Conservation (phyloP, 2,797 vertebrate species). For the Scyliorhinus canicula region DNA sequence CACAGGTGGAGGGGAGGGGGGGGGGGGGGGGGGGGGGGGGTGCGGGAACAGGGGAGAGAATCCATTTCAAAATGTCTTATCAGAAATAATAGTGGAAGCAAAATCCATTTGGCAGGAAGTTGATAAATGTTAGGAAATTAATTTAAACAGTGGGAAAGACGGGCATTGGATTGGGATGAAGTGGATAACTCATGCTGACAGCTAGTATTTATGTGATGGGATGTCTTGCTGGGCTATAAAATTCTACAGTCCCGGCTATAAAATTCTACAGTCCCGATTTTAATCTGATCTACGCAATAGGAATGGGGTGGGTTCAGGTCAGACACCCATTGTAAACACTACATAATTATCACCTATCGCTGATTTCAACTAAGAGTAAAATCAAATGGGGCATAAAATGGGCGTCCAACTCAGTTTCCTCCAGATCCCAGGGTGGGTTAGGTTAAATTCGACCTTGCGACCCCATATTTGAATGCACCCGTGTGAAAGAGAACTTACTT, state of each 20-base stretch:
- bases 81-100: not conserved
- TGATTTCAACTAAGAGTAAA: not conserved
- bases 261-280: not conserved
- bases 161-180: not conserved
- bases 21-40: too few species aligned
- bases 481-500: constrained; percentile 61
- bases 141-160: not conserved
- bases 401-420: not conserved
- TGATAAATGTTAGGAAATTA: not conserved
- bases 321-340: not conserved
- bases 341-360: not conserved
- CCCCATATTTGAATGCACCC: not conserved
- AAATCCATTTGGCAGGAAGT: not conserved
- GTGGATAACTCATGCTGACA: not conserved
- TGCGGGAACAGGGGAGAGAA: not conserved
- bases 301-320: not conserved
- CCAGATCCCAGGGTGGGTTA: not conserved
- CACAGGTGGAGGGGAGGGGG: not conserved
- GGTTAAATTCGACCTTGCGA: not conserved
- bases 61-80: not conserved
- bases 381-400: not conserved
- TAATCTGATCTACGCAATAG: not conserved
- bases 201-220: not conserved
- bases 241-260: not conserved
- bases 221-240: not conserved